Conservation (phyloP, 2,888 invertebrate genomes). For the Plagodis dolabraria region DNA sequence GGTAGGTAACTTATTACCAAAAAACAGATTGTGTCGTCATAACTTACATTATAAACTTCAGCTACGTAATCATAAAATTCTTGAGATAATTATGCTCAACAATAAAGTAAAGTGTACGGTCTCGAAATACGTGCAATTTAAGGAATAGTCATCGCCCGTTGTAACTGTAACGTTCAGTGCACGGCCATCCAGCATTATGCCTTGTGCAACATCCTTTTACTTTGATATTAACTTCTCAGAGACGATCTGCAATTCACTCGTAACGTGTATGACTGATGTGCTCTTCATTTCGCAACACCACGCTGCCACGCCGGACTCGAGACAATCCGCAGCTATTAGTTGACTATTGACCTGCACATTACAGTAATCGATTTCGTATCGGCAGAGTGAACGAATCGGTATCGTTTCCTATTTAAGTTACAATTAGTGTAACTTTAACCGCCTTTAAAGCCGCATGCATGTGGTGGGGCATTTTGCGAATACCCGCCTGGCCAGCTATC, state of each 20-base stretch:
- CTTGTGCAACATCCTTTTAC: conserved; percentile 53
- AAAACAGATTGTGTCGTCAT: no score
- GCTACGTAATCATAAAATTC: conserved; percentile 1
- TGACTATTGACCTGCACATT: neutral
- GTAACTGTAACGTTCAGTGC: conserved; percentile 28
- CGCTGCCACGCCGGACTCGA: conserved; percentile 6
- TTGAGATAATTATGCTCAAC: conserved; percentile 1
- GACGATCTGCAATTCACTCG: conserved; percentile 30
- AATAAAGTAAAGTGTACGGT: neutral
- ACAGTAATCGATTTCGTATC: conserved; percentile 1
- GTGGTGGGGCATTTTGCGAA: no score
- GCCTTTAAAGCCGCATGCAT: no score
- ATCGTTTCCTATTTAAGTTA: neutral
- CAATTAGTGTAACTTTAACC: no score
- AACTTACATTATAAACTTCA: conserved; percentile 15
- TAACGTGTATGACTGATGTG: conserved; percentile 31
- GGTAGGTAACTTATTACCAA: no score
- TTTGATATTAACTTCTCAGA: conserved; percentile 37
- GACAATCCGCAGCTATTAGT: conserved; percentile 1
- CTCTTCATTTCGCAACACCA: conserved; percentile 30
- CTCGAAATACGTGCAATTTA: conserved; percentile 2
- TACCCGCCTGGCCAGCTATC: no score
- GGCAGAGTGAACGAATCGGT: neutral
- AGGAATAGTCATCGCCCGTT: conserved; percentile 24
- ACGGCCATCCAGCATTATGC: conserved; percentile 35